These are phyloP conservation scores for Cyphomyrus discorhynchus DNA, from an alignment of 2,113 vertebrate genomes.

Conservation along the genomic window DNA sequence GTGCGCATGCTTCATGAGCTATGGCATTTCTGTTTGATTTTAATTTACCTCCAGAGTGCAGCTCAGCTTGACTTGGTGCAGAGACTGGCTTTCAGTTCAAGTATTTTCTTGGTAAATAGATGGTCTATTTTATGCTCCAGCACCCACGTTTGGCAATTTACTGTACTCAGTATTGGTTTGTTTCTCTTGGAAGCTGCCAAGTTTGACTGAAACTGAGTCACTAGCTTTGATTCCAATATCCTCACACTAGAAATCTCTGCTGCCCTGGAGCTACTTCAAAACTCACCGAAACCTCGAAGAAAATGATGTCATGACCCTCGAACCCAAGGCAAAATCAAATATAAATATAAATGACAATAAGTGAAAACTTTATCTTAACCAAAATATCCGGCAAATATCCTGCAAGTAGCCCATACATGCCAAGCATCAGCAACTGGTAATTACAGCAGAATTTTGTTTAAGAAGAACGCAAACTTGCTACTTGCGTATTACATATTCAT, in stretches of 20 bases:
- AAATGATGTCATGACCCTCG: neutral
- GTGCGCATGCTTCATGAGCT: neutral
- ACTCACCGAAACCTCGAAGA: neutral
- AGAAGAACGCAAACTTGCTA: neutral
- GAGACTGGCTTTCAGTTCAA: neutral
- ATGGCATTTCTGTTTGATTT: conserved; percentile 6
- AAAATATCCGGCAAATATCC: neutral
- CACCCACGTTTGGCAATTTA: conserved; percentile 12
- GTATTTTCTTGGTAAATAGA: conserved; percentile 18
- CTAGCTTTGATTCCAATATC: neutral
- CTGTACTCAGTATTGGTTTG: conserved; percentile 16
- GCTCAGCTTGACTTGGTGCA: neutral
- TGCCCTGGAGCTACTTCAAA: neutral
- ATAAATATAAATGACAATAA: neutral
- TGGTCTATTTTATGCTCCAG: conserved; percentile 11
- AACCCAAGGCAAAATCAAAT: neutral
- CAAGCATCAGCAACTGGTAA: neutral
- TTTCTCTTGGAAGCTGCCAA: neutral
- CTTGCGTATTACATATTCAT: neutral
- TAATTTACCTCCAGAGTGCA: conserved; percentile 7
- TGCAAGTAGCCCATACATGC: neutral
- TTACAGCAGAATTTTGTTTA: neutral
- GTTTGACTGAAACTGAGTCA: neutral
- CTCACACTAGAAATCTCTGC: neutral
- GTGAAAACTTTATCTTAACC: neutral